A percentile compares a stretch with the other conserved stretches of the same genome.
phyloP scores from a whole-genome alignment of 30 jellyfish, hydroid and myxozoan species.

The Hydra vulgaris region DNA sequence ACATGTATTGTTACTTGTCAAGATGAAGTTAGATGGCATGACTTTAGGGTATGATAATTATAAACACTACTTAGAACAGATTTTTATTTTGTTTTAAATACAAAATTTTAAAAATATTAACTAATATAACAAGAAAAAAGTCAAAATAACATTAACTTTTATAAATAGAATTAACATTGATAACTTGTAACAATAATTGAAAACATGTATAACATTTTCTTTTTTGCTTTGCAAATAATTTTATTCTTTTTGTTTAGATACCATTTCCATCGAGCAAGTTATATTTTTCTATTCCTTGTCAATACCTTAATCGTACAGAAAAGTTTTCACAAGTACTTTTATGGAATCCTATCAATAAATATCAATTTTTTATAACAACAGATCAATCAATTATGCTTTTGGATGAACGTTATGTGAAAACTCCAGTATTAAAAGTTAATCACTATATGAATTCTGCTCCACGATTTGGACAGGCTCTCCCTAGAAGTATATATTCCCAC shows the following conservation, averaged over 20 bases:
- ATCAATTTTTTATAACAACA: conserved; percentile 8
- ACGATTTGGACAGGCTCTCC: not conserved
- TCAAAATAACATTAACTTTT: no score
- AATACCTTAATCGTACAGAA: conserved; percentile 1
- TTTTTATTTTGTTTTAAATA: no score
- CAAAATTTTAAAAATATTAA: no score
- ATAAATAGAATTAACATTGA: no score
- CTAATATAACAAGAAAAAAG: not conserved
- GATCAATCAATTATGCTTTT: conserved; percentile 3
- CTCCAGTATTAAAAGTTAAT: conserved; percentile 8
- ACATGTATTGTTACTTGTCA: not conserved
- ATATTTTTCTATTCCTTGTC: not conserved
- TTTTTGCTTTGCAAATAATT: no score
- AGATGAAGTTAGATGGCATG: not conserved
- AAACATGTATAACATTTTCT: no score
- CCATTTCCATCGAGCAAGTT: not conserved
- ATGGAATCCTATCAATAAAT: conserved; percentile 10
- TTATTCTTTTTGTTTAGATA: not conserved
- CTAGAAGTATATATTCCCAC: not conserved
- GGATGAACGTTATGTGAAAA: conserved; percentile 19
- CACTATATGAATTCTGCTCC: conserved; percentile 19
- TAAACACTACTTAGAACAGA: not conserved
- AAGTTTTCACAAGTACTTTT: not conserved
- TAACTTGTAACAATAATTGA: no score
- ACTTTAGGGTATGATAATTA: not conserved